These are phyloP conservation scores for Lasius fuliginosus DNA, from an alignment of 2,888 invertebrate species.

Conservation along the genomic window DNA sequence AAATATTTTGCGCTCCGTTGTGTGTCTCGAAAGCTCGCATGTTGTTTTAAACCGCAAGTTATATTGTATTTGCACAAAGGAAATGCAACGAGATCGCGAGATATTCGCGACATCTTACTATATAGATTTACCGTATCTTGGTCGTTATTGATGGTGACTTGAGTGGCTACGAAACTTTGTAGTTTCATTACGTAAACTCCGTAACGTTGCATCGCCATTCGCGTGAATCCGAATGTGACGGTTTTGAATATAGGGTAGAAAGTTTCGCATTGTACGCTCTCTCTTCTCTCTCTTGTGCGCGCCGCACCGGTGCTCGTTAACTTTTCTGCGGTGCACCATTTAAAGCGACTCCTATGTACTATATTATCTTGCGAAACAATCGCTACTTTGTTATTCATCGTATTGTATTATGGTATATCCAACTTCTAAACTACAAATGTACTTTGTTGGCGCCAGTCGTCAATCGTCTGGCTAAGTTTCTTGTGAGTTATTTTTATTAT, in stretches of 20 bases:
- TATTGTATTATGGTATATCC: slow-evolving; percentile 25
- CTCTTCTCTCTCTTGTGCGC: background rate
- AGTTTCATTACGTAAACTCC: slow-evolving; percentile 32
- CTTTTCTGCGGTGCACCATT: slow-evolving; percentile 41
- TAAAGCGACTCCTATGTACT: slow-evolving; percentile 26
- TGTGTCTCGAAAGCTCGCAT: background rate
- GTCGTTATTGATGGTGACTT: slow-evolving; percentile 38
- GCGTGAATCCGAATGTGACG: slow-evolving; percentile 53
- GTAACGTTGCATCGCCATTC: slow-evolving; percentile 32
- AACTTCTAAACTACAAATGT: slow-evolving; percentile 34
- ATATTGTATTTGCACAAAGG: background rate
- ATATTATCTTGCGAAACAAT: slow-evolving; percentile 52
- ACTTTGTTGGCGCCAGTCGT: slow-evolving; percentile 5
- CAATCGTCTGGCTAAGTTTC: background rate
- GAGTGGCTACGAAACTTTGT: slow-evolving; percentile 34
- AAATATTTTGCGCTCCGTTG: slow-evolving; percentile 2
- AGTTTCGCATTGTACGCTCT: slow-evolving; percentile 38
- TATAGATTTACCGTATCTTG: slow-evolving; percentile 35
- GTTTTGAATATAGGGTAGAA: slow-evolving; percentile 51
- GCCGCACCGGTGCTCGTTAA: slow-evolving; percentile 37
- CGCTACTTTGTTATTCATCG: slow-evolving; percentile 44
- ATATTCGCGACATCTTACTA: background rate
- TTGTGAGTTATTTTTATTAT: background rate
- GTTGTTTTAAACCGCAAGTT: slow-evolving; percentile 9
- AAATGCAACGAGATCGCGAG: slow-evolving; percentile 4